Percentiles rank a stretch among this genome's conserved stretches.
These are phyloP conservation scores for Microtus oregoni DNA, from an alignment of 2,113 vertebrate species.

Conservation along the genomic window DNA sequence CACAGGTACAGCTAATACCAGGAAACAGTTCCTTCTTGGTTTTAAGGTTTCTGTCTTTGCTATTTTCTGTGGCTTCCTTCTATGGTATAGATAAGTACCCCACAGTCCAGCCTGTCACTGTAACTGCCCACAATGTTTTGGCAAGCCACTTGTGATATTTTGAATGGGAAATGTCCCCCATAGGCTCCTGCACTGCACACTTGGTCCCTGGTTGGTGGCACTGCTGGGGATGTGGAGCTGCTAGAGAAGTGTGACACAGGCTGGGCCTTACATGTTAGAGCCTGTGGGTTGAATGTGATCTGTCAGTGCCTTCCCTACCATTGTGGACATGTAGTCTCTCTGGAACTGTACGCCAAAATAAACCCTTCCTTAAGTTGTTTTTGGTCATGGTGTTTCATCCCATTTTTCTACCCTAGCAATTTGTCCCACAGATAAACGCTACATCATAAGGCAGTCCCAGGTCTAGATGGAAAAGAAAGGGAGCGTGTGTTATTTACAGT, in stretches of 20 bases:
- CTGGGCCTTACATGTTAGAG: neutral
- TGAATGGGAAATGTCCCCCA: neutral
- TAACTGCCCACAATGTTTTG: neutral
- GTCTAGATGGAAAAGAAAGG: neutral
- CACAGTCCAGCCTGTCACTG: neutral
- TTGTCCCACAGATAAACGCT: neutral
- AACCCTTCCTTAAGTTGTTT: neutral
- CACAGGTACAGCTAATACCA: neutral
- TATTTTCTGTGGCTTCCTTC: neutral
- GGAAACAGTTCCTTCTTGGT: neutral
- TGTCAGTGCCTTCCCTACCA: neutral
- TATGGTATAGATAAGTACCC: neutral
- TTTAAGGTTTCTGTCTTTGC: slow-evolving; percentile 22
- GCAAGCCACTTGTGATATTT: neutral
- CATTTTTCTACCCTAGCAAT: neutral
- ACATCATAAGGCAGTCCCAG: neutral
- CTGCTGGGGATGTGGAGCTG: neutral
- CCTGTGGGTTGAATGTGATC: neutral
- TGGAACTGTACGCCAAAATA: neutral
- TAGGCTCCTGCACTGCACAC: neutral
- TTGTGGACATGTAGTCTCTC: neutral
- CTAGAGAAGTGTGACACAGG: neutral
- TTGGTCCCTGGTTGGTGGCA: neutral
- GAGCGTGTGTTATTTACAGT: neutral
- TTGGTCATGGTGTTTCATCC: neutral